Conservation (phyloP, 1,140 invertebrate species). For the Latrodectus geometricus region DNA sequence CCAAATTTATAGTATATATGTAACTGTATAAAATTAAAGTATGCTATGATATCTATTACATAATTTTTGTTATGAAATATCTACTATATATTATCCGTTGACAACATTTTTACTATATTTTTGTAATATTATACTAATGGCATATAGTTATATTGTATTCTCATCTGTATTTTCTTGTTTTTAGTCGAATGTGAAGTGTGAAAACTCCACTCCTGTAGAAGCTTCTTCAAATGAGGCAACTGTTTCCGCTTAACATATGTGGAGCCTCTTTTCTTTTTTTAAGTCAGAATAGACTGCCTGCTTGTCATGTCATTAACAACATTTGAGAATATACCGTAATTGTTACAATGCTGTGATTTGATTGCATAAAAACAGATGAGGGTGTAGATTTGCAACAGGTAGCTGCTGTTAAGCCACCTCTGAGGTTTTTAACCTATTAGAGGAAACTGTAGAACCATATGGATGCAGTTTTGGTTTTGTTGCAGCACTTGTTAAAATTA, state of each 20-base stretch:
- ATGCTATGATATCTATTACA: no score
- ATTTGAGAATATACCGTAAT: conserved; percentile 45
- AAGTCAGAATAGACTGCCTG: conserved; percentile 36
- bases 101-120: no score
- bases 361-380: conserved; percentile 42
- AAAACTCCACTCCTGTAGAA: conserved; percentile 40
- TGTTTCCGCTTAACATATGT: conserved; percentile 53
- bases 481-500: conserved; percentile 33
- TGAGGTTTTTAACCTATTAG: neutral
- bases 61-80: no score
- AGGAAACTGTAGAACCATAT: conserved; percentile 1
- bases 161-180: conserved; percentile 9
- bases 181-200: conserved; percentile 29
- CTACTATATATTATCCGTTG: no score
- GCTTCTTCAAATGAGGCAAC: conserved; percentile 53
- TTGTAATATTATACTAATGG: no score
- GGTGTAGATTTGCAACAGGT: conserved; percentile 47
- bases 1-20: no score
- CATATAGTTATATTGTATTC: neutral
- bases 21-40: no score
- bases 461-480: neutral
- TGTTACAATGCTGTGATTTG: conserved; percentile 55
- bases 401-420: conserved; percentile 15
- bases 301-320: conserved; percentile 62
- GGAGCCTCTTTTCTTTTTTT: conserved; percentile 19